phyloP scores from a whole-genome alignment of 2,888 invertebrate species.

The Sesamia inferens region DNA sequence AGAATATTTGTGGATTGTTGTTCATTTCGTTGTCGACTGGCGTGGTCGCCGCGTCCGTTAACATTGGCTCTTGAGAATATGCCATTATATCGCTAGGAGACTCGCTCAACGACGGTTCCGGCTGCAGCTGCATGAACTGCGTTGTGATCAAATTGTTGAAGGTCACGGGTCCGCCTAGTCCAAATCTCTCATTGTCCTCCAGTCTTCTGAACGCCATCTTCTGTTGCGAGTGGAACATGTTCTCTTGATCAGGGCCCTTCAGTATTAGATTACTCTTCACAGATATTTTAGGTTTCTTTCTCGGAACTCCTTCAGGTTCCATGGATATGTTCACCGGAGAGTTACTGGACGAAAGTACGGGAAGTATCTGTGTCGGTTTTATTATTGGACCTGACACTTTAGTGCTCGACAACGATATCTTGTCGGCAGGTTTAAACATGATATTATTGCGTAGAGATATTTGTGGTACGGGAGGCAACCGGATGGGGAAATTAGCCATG shows the following conservation, averaged over 20 bases:
- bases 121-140: conserved; percentile 86
- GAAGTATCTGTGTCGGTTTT: conserved; percentile 84
- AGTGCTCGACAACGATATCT: conserved; percentile 80
- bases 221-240: conserved; percentile 88
- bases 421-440: conserved; percentile 82
- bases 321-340: conserved; percentile 79
- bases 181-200: conserved; percentile 84
- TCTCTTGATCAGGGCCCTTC: conserved; percentile 87
- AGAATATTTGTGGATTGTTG: conserved; percentile 81
- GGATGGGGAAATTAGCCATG: conserved; percentile 85
- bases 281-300: conserved; percentile 88
- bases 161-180: conserved; percentile 82
- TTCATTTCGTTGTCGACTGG: conserved; percentile 78
- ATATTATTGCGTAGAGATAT: conserved; percentile 81
- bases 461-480: conserved; percentile 78
- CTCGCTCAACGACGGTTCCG: conserved; percentile 81
- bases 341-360: conserved; percentile 83
- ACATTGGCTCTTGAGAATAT: conserved; percentile 80
- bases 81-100: conserved; percentile 80
- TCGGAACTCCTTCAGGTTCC: conserved; percentile 80
- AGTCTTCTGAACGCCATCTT: conserved; percentile 86
- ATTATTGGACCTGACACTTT: conserved; percentile 86
- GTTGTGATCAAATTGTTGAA: conserved; percentile 87
- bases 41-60: conserved; percentile 77
- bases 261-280: conserved; percentile 88